A percentile compares a stretch with the other conserved stretches of the same genome.
Conservation (phyloP, 2,888 invertebrate genomes). For the Stenurella melanura region DNA sequence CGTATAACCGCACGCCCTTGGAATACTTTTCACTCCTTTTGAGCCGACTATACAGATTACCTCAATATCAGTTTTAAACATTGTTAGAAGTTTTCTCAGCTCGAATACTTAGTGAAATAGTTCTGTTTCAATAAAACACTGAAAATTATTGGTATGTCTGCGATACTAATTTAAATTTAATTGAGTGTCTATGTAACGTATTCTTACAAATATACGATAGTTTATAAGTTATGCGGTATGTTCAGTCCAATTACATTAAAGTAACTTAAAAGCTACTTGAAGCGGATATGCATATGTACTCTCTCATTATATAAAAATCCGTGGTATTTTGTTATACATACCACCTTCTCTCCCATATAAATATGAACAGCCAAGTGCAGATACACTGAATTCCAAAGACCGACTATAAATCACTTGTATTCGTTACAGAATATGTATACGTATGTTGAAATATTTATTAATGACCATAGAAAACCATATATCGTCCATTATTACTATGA, state of each 20-base stretch:
- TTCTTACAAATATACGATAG: constrained; percentile 39
- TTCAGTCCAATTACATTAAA: constrained; percentile 52
- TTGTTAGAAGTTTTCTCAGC: too few species aligned
- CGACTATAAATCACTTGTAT: constrained; percentile 54
- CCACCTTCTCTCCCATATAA: constrained; percentile 56
- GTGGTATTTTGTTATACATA: constrained; percentile 54
- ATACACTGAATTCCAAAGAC: constrained; percentile 53
- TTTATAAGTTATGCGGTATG: constrained; percentile 51
- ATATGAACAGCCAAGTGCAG: constrained; percentile 52
- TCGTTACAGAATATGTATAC: constrained; percentile 48
- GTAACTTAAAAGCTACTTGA: constrained; percentile 48
- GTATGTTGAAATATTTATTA: constrained; percentile 57
- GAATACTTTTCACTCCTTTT: too few species aligned
- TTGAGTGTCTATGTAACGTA: constrained; percentile 37
- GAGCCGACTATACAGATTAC: too few species aligned
- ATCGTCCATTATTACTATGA: constrained; percentile 50
- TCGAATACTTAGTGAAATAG: neutral
- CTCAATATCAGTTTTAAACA: too few species aligned
- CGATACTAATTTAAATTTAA: constrained; percentile 45
- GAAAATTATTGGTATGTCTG: constrained; percentile 18
- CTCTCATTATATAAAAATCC: constrained; percentile 42
- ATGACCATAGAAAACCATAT: constrained; percentile 52
- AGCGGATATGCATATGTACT: constrained; percentile 50
- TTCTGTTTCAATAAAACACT: neutral
- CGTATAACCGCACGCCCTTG: too few species aligned